Evolutionary conservation across 2,113 vertebrate species (phyloP).

Genomic region (Xiphophorus hellerii): DNA sequence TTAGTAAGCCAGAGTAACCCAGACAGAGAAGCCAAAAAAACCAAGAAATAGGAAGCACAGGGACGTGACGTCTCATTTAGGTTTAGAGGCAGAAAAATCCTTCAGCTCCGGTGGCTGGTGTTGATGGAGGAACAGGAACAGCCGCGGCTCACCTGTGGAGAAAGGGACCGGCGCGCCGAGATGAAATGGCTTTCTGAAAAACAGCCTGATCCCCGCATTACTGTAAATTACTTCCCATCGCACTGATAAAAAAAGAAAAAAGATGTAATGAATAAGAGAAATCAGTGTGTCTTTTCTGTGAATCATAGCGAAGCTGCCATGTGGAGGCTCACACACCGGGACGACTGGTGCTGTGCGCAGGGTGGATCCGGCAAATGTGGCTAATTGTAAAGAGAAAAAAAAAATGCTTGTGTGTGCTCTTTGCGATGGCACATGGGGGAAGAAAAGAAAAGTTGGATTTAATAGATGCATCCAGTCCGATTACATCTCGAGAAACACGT

Average conservation of each 20-base stretch:
- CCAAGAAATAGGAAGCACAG: slow-evolving; percentile 22
- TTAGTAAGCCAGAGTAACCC: slow-evolving; percentile 3
- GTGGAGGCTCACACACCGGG: slow-evolving; percentile 25
- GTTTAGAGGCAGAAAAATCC: slow-evolving; percentile 32
- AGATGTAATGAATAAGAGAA: slow-evolving; percentile 70
- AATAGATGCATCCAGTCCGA: slow-evolving; percentile 53
- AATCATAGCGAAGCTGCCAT: slow-evolving; percentile 21
- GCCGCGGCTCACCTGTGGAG: slow-evolving; percentile 50
- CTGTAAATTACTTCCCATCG: slow-evolving; percentile 72
- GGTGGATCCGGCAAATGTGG: slow-evolving; percentile 45
- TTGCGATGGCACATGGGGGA: slow-evolving; percentile 28
- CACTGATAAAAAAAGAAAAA: slow-evolving; percentile 5
- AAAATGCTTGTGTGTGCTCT: slow-evolving; percentile 38
- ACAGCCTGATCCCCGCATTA: slow-evolving; percentile 62
- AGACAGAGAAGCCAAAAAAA: slow-evolving; percentile 1
- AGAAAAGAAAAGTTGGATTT: slow-evolving; percentile 51
- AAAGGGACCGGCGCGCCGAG: slow-evolving; percentile 49
- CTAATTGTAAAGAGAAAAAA: slow-evolving; percentile 55
- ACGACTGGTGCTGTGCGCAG: slow-evolving; percentile 55
- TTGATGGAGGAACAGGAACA: slow-evolving; percentile 60
- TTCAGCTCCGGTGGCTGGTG: slow-evolving; percentile 53
- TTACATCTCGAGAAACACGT: slow-evolving; percentile 56
- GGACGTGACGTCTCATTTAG: slow-evolving; percentile 57
- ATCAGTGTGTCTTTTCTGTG: slow-evolving; percentile 62
- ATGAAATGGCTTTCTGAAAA: slow-evolving; percentile 66